Evolutionary conservation across 2,888 invertebrate species (phyloP).

Genomic region (Lepeophtheirus nordmannii): DNA sequence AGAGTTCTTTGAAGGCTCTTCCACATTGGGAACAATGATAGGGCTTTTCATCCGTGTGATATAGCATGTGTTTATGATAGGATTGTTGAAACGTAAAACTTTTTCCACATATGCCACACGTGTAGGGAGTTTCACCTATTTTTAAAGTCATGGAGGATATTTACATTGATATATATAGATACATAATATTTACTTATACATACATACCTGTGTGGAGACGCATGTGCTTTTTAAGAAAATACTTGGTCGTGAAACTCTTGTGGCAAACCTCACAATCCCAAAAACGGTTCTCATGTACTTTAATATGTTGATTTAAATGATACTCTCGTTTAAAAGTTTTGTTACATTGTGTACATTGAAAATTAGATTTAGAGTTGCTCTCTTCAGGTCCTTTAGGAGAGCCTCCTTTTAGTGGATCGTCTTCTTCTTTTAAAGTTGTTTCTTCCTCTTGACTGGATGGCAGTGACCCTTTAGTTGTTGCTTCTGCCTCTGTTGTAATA

Average conservation of each 20-base stretch:
- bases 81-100: conserved; percentile 79
- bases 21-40: conserved; percentile 58
- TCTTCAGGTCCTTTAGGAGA: neutral
- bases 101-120: conserved; percentile 61
- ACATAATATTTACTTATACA: too few species aligned
- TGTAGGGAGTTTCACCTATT: conserved; percentile 71
- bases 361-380: neutral
- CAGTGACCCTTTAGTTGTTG: too few species aligned
- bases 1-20: conserved; percentile 66
- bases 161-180: neutral
- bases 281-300: conserved; percentile 35
- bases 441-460: neutral
- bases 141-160: neutral
- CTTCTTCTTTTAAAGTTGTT: neutral
- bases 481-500: too few species aligned
- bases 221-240: conserved; percentile 74
- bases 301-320: conserved; percentile 38
- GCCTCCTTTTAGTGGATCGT: neutral
- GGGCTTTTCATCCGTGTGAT: conserved; percentile 71
- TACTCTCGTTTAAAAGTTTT: conserved; percentile 39
- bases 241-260: conserved; percentile 72
- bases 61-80: conserved; percentile 69
- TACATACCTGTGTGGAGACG: conserved; percentile 57
- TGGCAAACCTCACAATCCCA: conserved; percentile 72
- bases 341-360: conserved; percentile 31